Evolutionary conservation across 2,797 vertebrate species (phyloP).

Genomic region (Caiman crocodilus): DNA sequence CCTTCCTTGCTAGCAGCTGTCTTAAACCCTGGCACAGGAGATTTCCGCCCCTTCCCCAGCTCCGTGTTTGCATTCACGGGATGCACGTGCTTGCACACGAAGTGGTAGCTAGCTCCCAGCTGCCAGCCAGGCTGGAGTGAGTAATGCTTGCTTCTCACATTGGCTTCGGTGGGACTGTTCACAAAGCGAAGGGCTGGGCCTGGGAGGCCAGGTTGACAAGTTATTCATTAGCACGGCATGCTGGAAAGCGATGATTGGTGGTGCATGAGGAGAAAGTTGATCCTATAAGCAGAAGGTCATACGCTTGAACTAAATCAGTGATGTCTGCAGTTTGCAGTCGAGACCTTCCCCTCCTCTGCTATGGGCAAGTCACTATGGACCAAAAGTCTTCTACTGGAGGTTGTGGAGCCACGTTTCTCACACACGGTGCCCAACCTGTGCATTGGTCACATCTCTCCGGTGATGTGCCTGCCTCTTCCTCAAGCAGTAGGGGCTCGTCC

Average conservation of each 20-base stretch:
- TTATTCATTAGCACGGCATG: too few relatives aligned
- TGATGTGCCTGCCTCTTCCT: not conserved
- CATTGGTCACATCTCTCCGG: not conserved
- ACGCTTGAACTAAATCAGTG: not conserved
- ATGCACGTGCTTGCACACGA: too few relatives aligned
- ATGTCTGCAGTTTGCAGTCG: not conserved
- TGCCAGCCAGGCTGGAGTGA: not conserved
- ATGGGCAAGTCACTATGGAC: not conserved
- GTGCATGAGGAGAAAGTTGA: not conserved
- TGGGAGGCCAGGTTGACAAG: not conserved
- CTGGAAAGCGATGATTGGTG: not conserved
- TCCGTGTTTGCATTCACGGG: not conserved
- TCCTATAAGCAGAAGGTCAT: not conserved
- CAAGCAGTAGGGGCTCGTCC: not conserved
- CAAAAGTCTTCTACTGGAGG: not conserved
- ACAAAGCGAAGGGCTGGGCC: not conserved
- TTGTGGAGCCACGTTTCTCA: not conserved
- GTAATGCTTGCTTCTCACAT: not conserved
- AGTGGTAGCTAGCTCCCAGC: too few relatives aligned
- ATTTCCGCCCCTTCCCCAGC: not conserved
- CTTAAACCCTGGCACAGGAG: not conserved
- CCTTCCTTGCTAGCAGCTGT: not conserved
- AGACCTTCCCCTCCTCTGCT: not conserved
- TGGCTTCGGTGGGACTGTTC: not conserved
- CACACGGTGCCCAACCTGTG: not conserved